Evolutionary conservation across 2,888 invertebrate species (phyloP).

Genomic region (Hirtodrosophila alboralis): DNA sequence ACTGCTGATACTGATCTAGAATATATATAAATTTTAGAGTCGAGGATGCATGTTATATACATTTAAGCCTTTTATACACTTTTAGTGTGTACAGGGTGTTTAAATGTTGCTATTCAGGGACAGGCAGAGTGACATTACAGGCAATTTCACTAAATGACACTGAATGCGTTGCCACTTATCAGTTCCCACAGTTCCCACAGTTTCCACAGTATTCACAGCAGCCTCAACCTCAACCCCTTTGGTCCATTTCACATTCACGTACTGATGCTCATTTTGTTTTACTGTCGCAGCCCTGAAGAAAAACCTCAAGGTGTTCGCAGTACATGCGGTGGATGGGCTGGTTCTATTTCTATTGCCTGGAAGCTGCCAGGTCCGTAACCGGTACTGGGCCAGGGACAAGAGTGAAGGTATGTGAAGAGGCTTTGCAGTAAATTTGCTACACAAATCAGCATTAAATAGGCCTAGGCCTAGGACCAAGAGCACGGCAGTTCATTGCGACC

Average conservation of each 20-base stretch:
- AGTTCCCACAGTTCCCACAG: background rate
- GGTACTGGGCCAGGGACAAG: slow-evolving; percentile 61
- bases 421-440: slow-evolving; percentile 53
- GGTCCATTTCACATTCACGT: slow-evolving; percentile 9
- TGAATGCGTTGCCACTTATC: slow-evolving; percentile 40
- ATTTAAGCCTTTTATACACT: no score
- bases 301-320: slow-evolving; percentile 66
- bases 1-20: no score
- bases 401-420: slow-evolving; percentile 23
- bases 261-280: slow-evolving; percentile 58
- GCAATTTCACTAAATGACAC: slow-evolving; percentile 68
- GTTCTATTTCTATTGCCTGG: slow-evolving; percentile 13
- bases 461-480: slow-evolving; percentile 10
- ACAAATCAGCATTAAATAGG: slow-evolving; percentile 71
- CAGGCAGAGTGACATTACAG: slow-evolving; percentile 56
- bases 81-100: no score
- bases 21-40: no score
- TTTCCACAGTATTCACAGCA: background rate
- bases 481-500: slow-evolving; percentile 58
- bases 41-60: no score
- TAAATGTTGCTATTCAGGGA: slow-evolving; percentile 53
- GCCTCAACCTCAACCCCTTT: slow-evolving; percentile 12
- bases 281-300: slow-evolving; percentile 43
- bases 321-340: slow-evolving; percentile 57
- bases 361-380: slow-evolving; percentile 31